Evolutionary conservation across 2,113 vertebrate genomes (phyloP).

Genomic region (Crotalus helleri): DNA sequence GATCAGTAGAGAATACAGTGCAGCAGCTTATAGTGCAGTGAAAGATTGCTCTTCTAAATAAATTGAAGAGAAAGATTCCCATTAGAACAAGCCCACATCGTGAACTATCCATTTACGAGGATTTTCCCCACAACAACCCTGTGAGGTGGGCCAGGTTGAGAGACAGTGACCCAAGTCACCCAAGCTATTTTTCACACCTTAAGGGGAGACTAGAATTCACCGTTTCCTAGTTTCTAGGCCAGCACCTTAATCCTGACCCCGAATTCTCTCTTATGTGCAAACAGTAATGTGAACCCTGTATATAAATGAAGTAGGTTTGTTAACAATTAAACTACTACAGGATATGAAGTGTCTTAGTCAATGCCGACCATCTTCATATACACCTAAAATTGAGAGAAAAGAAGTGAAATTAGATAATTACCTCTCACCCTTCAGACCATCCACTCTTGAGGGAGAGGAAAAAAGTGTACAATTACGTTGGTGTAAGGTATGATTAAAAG

Average conservation of each 20-base stretch:
- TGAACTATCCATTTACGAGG: not conserved
- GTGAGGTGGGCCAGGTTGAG: not conserved
- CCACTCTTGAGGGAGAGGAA: not conserved
- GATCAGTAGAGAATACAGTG: not conserved
- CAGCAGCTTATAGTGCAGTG: not conserved
- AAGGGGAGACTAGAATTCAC: not conserved
- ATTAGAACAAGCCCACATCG: not conserved
- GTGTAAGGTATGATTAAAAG: not conserved
- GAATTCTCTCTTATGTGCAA: not conserved
- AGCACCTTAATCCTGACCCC: not conserved
- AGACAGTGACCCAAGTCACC: not conserved
- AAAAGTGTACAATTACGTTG: not conserved
- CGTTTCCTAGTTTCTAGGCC: not conserved
- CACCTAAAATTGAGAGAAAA: not conserved
- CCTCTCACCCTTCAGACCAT: not conserved
- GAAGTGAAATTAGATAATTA: not conserved
- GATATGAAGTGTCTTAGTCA: not conserved
- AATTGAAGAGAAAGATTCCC: not conserved
- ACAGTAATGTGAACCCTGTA: not conserved
- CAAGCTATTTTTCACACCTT: not conserved
- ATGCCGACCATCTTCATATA: not conserved
- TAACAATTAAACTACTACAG: not conserved
- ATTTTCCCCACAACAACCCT: not conserved
- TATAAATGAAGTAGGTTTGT: not conserved
- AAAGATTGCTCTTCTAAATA: not conserved